Evolutionary conservation across 2,888 invertebrate species (phyloP).

Genomic region (Muschampia plurimacula): DNA sequence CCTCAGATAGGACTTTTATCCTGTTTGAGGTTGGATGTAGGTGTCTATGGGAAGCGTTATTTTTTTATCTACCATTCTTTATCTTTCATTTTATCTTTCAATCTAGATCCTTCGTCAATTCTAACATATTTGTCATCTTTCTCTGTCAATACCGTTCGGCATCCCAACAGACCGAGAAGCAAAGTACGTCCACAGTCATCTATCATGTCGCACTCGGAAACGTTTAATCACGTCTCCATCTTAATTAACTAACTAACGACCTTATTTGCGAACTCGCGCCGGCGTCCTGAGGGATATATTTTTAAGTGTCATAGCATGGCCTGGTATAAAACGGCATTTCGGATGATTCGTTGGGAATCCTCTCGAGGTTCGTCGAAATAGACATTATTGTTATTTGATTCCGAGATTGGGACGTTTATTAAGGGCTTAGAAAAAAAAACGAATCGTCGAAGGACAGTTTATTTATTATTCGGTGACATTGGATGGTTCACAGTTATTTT

Average conservation of each 20-base stretch:
- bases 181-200: constrained; percentile 59
- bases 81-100: no score
- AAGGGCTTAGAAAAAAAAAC: neutral
- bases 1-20: no score
- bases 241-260: constrained; percentile 75
- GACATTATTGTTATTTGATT: constrained; percentile 25
- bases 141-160: neutral
- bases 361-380: constrained; percentile 1
- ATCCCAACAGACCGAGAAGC: constrained; percentile 33
- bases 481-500: neutral
- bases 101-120: neutral
- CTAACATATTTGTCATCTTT: neutral
- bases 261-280: constrained; percentile 59
- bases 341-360: constrained; percentile 22
- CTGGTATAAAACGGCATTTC: constrained; percentile 10
- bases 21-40: no score
- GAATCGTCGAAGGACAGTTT: neutral
- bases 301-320: constrained; percentile 26
- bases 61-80: no score
- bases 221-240: constrained; percentile 75
- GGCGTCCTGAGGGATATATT: constrained; percentile 30
- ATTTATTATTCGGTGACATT: neutral
- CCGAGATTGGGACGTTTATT: constrained; percentile 9
- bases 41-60: no score
- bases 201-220: constrained; percentile 66